phyloP scores from a whole-genome alignment of 2,797 vertebrate species.

The Muscicapa comitata region DNA sequence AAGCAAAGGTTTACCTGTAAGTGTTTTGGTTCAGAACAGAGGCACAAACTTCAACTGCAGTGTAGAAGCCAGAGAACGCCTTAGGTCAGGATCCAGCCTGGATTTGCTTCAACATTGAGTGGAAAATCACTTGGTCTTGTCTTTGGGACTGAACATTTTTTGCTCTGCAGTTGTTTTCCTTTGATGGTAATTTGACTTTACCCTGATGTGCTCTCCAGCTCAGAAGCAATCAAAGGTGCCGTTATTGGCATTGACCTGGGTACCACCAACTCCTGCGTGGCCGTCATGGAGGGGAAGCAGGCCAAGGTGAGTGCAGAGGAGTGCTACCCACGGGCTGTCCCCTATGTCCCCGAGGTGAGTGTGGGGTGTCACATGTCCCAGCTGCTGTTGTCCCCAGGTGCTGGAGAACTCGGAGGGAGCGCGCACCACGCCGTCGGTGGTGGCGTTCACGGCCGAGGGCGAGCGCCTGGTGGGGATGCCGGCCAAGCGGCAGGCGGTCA shows the following conservation, averaged over 20 bases:
- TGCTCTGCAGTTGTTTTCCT: background rate
- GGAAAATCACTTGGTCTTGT: background rate
- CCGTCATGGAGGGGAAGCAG: constrained; percentile 98
- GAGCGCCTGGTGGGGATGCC: constrained; percentile 97
- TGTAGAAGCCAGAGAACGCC: background rate
- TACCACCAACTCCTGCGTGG: constrained; percentile 97
- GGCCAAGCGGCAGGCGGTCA: constrained; percentile 93
- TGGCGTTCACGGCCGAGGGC: constrained; percentile 89
- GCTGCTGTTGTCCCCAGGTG: constrained; percentile 73
- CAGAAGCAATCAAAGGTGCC: constrained; percentile 92
- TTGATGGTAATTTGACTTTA: background rate
- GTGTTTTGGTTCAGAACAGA: background rate
- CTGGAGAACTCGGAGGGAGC: constrained; percentile 97
- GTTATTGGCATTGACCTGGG: constrained; percentile 98
- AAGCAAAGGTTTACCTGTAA: rapidly evolving
- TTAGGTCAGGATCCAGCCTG: background rate
- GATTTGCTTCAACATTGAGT: background rate
- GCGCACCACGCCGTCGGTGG: constrained; percentile 93
- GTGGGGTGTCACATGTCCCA: background rate
- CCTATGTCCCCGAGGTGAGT: rapidly evolving
- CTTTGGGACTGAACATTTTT: rapidly evolving
- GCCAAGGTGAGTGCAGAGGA: constrained; percentile 82
- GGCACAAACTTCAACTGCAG: background rate
- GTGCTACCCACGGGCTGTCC: rapidly evolving
- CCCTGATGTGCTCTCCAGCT: constrained; percentile 73